Evolutionary conservation across 2,888 invertebrate species (phyloP).

Genomic region (Oxyteleia sp.): DNA sequence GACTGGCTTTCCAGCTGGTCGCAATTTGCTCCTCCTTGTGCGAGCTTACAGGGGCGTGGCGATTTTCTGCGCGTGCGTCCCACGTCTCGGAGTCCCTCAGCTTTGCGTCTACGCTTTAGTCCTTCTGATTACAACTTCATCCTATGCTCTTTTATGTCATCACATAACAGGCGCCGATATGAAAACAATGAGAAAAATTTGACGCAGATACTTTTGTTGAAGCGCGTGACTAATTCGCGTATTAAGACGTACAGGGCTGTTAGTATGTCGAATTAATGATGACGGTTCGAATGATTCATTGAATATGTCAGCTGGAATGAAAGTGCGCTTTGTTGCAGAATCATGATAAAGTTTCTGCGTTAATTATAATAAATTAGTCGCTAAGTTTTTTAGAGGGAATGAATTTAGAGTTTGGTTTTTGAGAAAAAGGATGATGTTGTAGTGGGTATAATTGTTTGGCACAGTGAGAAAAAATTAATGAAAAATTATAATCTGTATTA

Average conservation of each 20-base stretch:
- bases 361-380: slow-evolving; percentile 1
- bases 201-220: slow-evolving; percentile 16
- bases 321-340: slow-evolving; percentile 21
- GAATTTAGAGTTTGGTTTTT: too few species aligned
- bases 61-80: slow-evolving; percentile 84
- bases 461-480: too few species aligned
- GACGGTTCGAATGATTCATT: slow-evolving; percentile 33
- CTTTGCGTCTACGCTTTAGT: slow-evolving; percentile 42
- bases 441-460: too few species aligned
- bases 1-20: slow-evolving; percentile 80
- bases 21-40: slow-evolving; percentile 84
- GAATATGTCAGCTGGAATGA: slow-evolving; percentile 2
- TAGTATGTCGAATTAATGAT: slow-evolving; percentile 44
- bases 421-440: too few species aligned
- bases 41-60: slow-evolving; percentile 85
- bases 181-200: slow-evolving; percentile 32
- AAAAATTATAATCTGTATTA: too few species aligned
- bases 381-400: background rate
- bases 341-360: slow-evolving; percentile 16
- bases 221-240: slow-evolving; percentile 20
- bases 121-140: slow-evolving; percentile 55
- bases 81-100: slow-evolving; percentile 78
- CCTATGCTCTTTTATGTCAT: slow-evolving; percentile 29
- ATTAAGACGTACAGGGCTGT: slow-evolving; percentile 31
- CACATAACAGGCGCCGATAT: slow-evolving; percentile 49